Evolutionary conservation across 2,888 invertebrate species (phyloP), one percentile per base, ranked within the genome.

Genomic region (Melitaea athalia): DNA sequence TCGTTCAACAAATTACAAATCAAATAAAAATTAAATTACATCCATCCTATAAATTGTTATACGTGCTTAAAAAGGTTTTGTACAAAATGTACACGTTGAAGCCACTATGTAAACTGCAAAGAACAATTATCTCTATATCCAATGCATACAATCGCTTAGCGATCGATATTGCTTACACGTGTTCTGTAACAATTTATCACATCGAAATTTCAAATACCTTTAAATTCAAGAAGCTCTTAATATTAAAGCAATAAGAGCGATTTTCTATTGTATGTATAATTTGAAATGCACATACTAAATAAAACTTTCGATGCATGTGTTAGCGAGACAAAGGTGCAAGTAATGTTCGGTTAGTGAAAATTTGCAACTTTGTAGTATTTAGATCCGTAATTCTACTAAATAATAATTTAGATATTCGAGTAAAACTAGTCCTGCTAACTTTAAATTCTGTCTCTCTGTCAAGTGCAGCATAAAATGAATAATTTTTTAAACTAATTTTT

Each of bases 301-400:
- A 61, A 66, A 55, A 50, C 60, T 61, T 66, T 66, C 66, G n/a
- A 31, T 53, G 53, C 60, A 66, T 53, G 60, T 66, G 66, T 60
- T 61, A 53, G 53, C 17, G 60, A 31, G 31, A 61, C 53, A 66
- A 53, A 53, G 52, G 53, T 52, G 43, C 33, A 65, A 45, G n/a
- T n/a, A n/a, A n/a, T n/a, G n/a, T n/a, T n/a, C n/a, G n/a, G n/a
- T n/a, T n/a, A n/a, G n/a, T n/a, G n/a, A n/a, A n/a, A n/a, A n/a
- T n/a, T n/a, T n/a, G n/a, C n/a, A n/a, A n/a, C n/a, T n/a, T n/a
- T n/a, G n/a, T n/a, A n/a, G n/a, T n/a, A n/a, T n/a, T n/a, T n/a
- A n/a, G n/a, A n/a, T n/a, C n/a, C n/a, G n/a, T n/a, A n/a, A n/a
- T n/a, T n/a, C 53, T 53, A 53, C 53, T 53, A 65, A 14, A 49